A percentile compares a stretch with the other conserved stretches of the same genome.
phyloP scores from a whole-genome alignment of 2,113 vertebrate genomes.

The Chelonoidis abingdonii region DNA sequence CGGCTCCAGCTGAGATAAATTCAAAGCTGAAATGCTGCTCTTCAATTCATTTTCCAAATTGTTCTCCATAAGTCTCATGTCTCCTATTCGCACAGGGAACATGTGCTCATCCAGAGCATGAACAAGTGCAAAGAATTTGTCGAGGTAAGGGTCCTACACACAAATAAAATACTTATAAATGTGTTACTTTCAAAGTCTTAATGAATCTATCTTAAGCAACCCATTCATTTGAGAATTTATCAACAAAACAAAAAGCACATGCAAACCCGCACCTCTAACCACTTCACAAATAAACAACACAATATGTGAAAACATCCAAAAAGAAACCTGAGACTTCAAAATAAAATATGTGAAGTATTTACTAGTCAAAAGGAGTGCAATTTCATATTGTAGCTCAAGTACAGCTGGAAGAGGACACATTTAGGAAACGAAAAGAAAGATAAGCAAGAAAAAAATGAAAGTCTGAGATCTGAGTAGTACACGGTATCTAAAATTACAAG shows the following conservation, averaged over 20 bases:
- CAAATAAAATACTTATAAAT: neutral
- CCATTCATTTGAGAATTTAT: neutral
- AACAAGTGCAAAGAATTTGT: constrained; percentile 98
- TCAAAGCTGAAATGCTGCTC: constrained; percentile 93
- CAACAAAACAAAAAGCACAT: neutral
- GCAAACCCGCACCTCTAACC: neutral
- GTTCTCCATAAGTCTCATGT: constrained; percentile 99
- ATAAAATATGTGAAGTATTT: neutral
- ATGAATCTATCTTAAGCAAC: neutral
- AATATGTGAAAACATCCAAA: neutral
- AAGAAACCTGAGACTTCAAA: neutral
- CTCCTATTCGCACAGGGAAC: constrained; percentile 97
- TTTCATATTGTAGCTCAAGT: constrained; percentile 8
- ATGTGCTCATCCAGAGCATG: constrained; percentile 98
- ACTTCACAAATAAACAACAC: neutral
- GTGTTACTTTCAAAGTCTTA: neutral
- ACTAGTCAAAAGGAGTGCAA: neutral
- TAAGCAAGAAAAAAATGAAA: neutral
- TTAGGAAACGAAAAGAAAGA: neutral
- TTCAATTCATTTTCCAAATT: constrained; percentile 97
- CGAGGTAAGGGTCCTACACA: constrained; percentile 93
- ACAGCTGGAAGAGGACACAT: neutral
- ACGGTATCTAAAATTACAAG: neutral
- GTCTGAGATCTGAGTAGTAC: neutral
- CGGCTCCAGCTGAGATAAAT: constrained; percentile 94